Evolutionary conservation across 2,113 vertebrate species (phyloP), one percentile per base, ranked within the genome.

Genomic region (Entosphenus tridentatus): DNA sequence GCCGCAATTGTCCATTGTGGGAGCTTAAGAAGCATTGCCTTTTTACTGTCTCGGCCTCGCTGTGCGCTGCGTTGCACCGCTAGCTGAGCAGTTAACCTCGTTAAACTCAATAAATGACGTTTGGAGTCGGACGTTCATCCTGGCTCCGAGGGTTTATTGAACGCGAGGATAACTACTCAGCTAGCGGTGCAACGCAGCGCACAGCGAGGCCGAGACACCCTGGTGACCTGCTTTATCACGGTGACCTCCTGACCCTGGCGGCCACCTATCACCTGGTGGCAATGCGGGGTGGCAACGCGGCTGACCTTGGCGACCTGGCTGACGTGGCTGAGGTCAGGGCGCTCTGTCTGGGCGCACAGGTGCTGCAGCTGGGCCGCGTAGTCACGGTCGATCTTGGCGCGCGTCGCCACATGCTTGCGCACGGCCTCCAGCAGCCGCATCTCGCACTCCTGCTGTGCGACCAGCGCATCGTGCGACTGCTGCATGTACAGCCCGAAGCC

Each of bases 331-430:
- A 77, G 2, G 2, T 92, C 89, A 76, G 85, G 76, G 73, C 84
- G 87, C 70, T 85, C 83, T 57, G 81, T 81, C 67, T 83, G 73
- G 17, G 75, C 74, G 39, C 81, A 78, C 87, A 96, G 92, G 74
- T 89, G 82, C 70, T 90, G 93, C 70, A 97, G 81, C 77, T 91
- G 81, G 2, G 79, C 77, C 0, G 87, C 87, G 0, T 96, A 97
- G 65, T 97, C 89, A 10, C 85, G 76, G 77, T 96, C 88, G 0
- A 88, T 89, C 81, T 88, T 93, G 2, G 85, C 84, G 0, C 93
- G 79, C 79, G 95, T 89, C 1, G 77, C 80, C 84, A 97, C 92
- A 88, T 90, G 95, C 75, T 88, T 96, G 76, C 84, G 89, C 86
- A 96, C 89, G 69, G 83, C 79, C 76, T 96, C 93, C 83, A 97